Evolutionary conservation across 2,113 vertebrate genomes (phyloP).

Genomic region (Psittacula cyanocephala): DNA sequence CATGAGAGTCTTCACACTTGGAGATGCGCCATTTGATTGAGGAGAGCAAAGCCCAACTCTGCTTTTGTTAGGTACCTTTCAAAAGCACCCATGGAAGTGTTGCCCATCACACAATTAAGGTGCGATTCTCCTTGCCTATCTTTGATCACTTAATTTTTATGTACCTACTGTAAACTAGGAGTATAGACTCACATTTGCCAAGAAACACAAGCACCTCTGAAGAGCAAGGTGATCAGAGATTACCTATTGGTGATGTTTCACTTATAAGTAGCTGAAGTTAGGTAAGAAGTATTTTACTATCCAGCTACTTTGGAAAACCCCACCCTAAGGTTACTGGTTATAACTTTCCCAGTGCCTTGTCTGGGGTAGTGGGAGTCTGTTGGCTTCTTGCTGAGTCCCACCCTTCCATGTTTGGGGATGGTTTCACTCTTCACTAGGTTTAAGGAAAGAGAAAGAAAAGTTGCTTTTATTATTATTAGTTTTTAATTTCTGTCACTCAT

Average conservation of each 20-base stretch:
- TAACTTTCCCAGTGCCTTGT: accelerated
- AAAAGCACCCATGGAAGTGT: background rate
- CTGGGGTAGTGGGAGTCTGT: background rate
- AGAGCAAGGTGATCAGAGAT: background rate
- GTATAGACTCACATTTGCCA: background rate
- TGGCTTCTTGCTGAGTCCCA: background rate
- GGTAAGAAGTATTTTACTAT: background rate
- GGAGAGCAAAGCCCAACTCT: background rate
- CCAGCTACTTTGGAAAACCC: background rate
- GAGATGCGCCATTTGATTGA: background rate
- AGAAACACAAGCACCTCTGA: background rate
- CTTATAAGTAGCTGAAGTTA: background rate
- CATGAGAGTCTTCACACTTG: too few species aligned
- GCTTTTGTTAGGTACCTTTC: background rate
- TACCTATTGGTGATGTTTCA: background rate
- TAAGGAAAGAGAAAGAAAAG: background rate
- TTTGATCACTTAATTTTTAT: background rate
- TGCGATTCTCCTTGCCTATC: background rate
- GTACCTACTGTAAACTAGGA: background rate
- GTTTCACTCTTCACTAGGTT: background rate
- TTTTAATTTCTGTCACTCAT: background rate
- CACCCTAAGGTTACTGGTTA: background rate
- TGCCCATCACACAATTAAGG: background rate
- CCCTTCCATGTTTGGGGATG: background rate
- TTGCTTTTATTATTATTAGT: background rate